A percentile compares a stretch with the other conserved stretches of the same genome.
These are phyloP conservation scores for Brevimyrus niger DNA, from an alignment of 2,113 vertebrate genomes.

Conservation along the genomic window DNA sequence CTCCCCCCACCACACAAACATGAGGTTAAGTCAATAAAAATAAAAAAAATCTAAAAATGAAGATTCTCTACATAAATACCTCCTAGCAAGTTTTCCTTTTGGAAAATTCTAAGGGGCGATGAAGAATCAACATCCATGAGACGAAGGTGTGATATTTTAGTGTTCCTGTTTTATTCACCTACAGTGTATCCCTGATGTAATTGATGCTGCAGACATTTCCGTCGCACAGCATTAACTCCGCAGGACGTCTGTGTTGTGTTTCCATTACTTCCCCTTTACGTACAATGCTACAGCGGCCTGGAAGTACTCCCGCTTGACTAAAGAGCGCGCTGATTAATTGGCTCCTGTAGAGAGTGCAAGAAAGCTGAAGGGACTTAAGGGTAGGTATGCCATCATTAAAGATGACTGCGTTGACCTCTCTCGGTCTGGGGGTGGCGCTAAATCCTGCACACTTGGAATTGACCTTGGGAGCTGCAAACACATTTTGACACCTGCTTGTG, in stretches of 20 bases:
- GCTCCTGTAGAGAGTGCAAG: background rate
- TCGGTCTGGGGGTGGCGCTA: background rate
- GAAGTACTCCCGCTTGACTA: background rate
- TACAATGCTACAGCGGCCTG: background rate
- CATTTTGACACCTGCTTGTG: background rate
- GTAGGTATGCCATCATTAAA: constrained; percentile 23
- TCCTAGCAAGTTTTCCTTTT: background rate
- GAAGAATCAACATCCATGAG: background rate
- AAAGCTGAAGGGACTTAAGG: constrained; percentile 17
- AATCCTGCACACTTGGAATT: constrained; percentile 13
- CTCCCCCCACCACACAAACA: background rate
- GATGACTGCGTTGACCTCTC: constrained; percentile 23
- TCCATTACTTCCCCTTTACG: background rate
- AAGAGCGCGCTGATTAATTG: constrained; percentile 3
- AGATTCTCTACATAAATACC: background rate
- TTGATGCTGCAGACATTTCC: background rate
- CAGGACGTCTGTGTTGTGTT: background rate
- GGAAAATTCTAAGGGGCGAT: background rate
- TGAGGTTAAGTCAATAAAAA: background rate
- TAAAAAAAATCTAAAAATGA: background rate
- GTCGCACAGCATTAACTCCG: background rate
- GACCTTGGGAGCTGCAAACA: background rate
- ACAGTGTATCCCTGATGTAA: background rate
- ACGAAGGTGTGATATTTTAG: background rate
- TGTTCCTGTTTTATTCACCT: background rate